Evolutionary conservation across 2,797 vertebrate genomes (phyloP).

Genomic region (Tamandua tetradactyla): DNA sequence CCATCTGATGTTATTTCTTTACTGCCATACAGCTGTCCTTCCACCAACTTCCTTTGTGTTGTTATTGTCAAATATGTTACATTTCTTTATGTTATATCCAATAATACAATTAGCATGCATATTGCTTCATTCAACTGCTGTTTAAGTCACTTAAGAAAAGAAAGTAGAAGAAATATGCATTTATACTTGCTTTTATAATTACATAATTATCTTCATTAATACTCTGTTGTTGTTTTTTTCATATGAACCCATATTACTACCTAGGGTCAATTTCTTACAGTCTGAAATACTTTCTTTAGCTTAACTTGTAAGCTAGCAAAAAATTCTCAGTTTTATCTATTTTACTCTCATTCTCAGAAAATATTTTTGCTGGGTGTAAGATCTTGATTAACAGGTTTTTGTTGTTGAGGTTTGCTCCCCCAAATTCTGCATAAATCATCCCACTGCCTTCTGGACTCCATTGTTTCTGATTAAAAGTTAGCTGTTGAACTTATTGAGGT

Average conservation of each 20-base stretch:
- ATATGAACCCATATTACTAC: background rate
- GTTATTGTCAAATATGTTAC: background rate
- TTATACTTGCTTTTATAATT: background rate
- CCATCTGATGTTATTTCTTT: background rate
- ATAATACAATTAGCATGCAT: background rate
- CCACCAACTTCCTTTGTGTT: background rate
- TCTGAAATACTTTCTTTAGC: background rate
- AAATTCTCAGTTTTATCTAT: background rate
- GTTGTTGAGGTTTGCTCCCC: background rate
- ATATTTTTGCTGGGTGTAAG: background rate
- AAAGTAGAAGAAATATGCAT: background rate
- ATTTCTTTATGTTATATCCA: background rate
- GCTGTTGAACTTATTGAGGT: background rate
- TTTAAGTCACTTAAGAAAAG: background rate
- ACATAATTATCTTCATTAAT: slow-evolving; percentile 6
- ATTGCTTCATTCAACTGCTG: background rate
- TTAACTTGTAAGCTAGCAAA: background rate
- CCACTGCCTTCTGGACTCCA: background rate
- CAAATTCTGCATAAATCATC: background rate
- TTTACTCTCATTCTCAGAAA: slow-evolving; percentile 18
- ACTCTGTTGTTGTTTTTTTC: background rate
- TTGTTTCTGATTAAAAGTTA: background rate
- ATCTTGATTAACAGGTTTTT: background rate
- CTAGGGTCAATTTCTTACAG: background rate
- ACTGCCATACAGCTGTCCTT: background rate